A percentile compares a stretch with the other conserved stretches of the same genome.
Evolutionary conservation across 2,113 vertebrate genomes (phyloP).

Genomic region (Percopsis transmontana): DNA sequence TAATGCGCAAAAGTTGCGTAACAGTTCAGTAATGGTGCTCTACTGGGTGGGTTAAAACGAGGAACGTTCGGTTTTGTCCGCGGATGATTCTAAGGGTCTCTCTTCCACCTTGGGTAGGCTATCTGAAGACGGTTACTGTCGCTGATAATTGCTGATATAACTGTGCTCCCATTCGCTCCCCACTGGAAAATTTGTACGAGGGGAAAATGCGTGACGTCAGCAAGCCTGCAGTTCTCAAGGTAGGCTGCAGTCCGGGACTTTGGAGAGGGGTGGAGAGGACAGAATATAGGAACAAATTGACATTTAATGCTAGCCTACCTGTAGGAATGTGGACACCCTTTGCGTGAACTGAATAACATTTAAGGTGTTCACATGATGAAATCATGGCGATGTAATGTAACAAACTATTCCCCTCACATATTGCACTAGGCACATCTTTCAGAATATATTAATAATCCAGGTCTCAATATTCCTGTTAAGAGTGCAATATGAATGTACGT

Average conservation of each 20-base stretch:
- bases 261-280: constrained; percentile 20
- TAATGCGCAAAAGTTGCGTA: constrained; percentile 37
- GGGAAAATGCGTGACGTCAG: constrained; percentile 79
- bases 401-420: too few species aligned
- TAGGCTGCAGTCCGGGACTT: constrained; percentile 52
- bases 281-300: constrained; percentile 2
- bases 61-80: constrained; percentile 3
- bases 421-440: too few species aligned
- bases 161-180: constrained; percentile 63
- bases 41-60: not conserved
- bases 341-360: too few species aligned
- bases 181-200: constrained; percentile 74
- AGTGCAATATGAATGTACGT: too few species aligned
- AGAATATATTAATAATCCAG: too few species aligned
- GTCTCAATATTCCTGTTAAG: too few species aligned
- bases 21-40: not conserved
- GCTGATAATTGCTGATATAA: constrained; percentile 76
- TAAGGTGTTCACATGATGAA: too few species aligned
- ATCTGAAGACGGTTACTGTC: constrained; percentile 62
- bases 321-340: constrained; percentile 4
- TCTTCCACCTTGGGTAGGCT: constrained; percentile 30
- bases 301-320: not conserved
- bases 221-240: constrained; percentile 54
- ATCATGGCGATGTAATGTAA: too few species aligned
- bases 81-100: not conserved